phyloP scores from a whole-genome alignment of 2,888 invertebrate genomes.

The Ptychoptera contaminata region DNA sequence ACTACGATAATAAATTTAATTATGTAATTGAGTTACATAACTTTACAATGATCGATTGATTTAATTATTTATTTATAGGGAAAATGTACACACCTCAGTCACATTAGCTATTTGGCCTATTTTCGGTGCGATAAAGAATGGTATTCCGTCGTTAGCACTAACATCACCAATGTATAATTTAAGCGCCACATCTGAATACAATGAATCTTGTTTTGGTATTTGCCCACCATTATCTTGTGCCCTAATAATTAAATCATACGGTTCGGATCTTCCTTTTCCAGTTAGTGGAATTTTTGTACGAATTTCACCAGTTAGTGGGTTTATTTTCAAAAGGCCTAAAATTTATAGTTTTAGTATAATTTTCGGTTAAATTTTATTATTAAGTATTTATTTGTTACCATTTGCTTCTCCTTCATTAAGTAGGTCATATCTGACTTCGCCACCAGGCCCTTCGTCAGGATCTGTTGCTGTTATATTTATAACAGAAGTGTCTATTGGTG shows the following conservation, averaged over 20 bases:
- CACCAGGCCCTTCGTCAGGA: slow-evolving; percentile 58
- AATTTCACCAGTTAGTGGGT: slow-evolving; percentile 48
- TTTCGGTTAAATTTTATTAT: too few species aligned
- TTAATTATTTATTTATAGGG: too few species aligned
- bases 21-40: not conserved
- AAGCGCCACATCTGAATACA: slow-evolving; percentile 45
- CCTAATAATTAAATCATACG: slow-evolving; percentile 49
- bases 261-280: slow-evolving; percentile 58
- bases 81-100: slow-evolving; percentile 38
- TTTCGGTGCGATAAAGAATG: slow-evolving; percentile 53
- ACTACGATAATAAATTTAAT: too few species aligned
- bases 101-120: slow-evolving; percentile 51
- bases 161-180: slow-evolving; percentile 61
- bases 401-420: slow-evolving; percentile 56
- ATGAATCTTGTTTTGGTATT: slow-evolving; percentile 29
- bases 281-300: slow-evolving; percentile 47
- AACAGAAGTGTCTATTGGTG: slow-evolving; percentile 45
- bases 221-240: slow-evolving; percentile 55
- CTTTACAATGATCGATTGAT: not conserved
- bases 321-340: slow-evolving; percentile 41
- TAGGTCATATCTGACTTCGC: slow-evolving; percentile 54
- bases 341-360: too few species aligned
- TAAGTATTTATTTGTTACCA: slow-evolving; percentile 23
- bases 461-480: slow-evolving; percentile 56
- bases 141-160: slow-evolving; percentile 66